Evolutionary conservation across 2,797 vertebrate species (phyloP).

Genomic region (Chrysocyon brachyurus): DNA sequence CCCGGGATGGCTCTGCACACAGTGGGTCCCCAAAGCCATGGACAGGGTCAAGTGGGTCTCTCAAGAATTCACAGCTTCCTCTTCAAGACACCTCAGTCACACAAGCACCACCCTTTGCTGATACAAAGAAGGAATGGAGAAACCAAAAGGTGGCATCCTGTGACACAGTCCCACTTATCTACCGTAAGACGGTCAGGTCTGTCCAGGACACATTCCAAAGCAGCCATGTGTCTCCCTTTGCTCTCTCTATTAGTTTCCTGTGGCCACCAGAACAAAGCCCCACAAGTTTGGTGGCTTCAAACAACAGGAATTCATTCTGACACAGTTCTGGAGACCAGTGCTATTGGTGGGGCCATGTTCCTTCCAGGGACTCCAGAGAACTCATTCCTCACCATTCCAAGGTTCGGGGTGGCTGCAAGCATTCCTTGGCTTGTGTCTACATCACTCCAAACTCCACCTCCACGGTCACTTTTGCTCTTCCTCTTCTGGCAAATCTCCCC

Average conservation of each 20-base stretch:
- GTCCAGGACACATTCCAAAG: background rate
- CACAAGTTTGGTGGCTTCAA: background rate
- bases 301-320: background rate
- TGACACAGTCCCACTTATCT: background rate
- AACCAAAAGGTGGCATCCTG: background rate
- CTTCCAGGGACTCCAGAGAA: background rate
- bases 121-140: background rate
- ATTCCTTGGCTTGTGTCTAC: too few species aligned
- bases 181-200: background rate
- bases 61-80: background rate
- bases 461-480: background rate
- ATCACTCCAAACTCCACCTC: background rate
- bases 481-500: background rate
- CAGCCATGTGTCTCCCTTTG: background rate
- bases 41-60: background rate
- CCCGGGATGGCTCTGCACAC: background rate
- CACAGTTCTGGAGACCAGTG: background rate
- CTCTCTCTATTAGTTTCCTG: background rate
- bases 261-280: background rate
- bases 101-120: rapidly evolving
- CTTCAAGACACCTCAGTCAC: background rate
- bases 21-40: background rate
- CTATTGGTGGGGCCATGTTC: too few species aligned
- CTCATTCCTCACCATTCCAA: background rate
- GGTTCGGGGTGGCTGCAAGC: background rate